phyloP scores from a whole-genome alignment of 1,140 invertebrate species.

The Cotesia glomerata region DNA sequence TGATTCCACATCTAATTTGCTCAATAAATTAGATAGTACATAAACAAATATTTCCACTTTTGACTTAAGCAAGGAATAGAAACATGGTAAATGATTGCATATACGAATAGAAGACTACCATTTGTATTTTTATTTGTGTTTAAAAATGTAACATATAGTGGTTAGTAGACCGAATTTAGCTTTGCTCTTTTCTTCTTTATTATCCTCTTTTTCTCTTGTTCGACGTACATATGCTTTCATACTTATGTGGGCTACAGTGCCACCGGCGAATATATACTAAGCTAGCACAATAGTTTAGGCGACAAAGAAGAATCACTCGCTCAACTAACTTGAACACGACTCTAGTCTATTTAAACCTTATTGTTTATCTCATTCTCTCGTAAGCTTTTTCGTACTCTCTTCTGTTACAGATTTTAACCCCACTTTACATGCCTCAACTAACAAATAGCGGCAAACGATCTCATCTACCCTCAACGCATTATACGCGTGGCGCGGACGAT shows the following conservation, averaged over 20 bases:
- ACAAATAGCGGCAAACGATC: constrained; percentile 10
- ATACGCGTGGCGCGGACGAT: constrained; percentile 15
- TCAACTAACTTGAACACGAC: neutral
- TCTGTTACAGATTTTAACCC: neutral
- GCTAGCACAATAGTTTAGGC: neutral
- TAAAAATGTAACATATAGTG: neutral
- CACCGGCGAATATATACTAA: neutral
- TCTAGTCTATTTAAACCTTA: neutral
- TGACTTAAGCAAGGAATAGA: no score
- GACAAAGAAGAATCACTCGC: constrained; percentile 4
- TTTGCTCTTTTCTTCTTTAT: neutral
- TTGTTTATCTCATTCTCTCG: neutral
- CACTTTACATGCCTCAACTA: neutral
- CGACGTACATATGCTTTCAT: neutral
- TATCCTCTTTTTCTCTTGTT: neutral
- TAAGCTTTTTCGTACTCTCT: no score
- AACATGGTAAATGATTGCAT: no score
- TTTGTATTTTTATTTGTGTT: neutral
- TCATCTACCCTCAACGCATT: constrained; percentile 1
- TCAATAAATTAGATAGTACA: no score
- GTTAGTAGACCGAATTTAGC: neutral
- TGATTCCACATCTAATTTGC: no score
- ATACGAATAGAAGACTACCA: no score
- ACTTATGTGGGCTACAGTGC: constrained; percentile 1
- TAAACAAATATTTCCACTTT: no score